phyloP scores from a whole-genome alignment of 2,888 invertebrate genomes.

The Scaptomyza reducta region DNA sequence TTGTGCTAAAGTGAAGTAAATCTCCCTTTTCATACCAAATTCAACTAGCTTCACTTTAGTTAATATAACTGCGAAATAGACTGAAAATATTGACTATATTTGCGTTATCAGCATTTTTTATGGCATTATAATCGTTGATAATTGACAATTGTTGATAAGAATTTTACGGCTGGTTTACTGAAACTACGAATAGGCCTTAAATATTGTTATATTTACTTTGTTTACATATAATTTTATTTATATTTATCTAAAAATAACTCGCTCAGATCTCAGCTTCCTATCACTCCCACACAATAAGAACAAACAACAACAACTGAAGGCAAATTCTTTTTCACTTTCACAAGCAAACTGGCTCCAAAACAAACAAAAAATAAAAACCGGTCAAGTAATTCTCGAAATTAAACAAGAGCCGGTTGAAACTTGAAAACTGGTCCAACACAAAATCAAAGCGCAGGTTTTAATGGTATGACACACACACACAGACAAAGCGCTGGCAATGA shows the following conservation, averaged over 20 bases:
- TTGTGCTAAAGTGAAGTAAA: no score
- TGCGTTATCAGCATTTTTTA: slow-evolving; percentile 31
- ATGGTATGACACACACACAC: slow-evolving; percentile 43
- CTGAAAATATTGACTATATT: slow-evolving; percentile 26
- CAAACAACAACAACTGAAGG: slow-evolving; percentile 13
- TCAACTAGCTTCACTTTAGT: neutral
- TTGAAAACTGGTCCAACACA: slow-evolving; percentile 50
- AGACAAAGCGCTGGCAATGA: slow-evolving; percentile 34
- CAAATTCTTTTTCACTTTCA: slow-evolving; percentile 64
- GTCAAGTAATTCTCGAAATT: slow-evolving; percentile 40
- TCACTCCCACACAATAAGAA: slow-evolving; percentile 10
- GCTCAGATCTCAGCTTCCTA: slow-evolving; percentile 8
- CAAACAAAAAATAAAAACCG: slow-evolving; percentile 34
- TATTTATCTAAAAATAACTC: neutral
- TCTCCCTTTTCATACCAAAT: neutral
- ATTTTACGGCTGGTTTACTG: neutral
- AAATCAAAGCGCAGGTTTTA: neutral
- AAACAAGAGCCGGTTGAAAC: slow-evolving; percentile 22
- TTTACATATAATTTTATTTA: neutral
- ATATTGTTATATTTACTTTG: neutral
- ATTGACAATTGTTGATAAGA: slow-evolving; percentile 41
- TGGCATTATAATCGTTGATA: slow-evolving; percentile 34
- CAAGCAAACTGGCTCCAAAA: slow-evolving; percentile 48
- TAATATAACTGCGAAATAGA: neutral
- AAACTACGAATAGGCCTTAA: neutral